Conservation (phyloP, 2,797 vertebrate species). For the Chromobotia macracanthus region DNA sequence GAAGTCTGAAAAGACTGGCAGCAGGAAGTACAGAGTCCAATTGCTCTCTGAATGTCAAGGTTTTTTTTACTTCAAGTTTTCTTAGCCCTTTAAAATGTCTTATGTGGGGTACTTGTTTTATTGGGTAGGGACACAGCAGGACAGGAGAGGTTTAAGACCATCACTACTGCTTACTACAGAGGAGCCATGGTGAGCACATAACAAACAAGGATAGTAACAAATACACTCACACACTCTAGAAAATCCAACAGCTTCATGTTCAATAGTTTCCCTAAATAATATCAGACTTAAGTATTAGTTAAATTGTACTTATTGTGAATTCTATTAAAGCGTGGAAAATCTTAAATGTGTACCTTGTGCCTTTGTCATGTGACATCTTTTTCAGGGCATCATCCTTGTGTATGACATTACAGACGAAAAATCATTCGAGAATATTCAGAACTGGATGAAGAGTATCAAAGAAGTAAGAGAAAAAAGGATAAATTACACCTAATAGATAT, state of each 20-base stretch:
- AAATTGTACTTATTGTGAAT: slow-evolving; percentile 1
- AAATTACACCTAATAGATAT: not conserved
- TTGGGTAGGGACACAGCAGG: slow-evolving; percentile 91
- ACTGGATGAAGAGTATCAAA: slow-evolving; percentile 97
- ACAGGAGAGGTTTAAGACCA: slow-evolving; percentile 97
- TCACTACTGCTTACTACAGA: slow-evolving; percentile 94
- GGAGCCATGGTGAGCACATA: slow-evolving; percentile 87
- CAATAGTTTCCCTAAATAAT: not conserved
- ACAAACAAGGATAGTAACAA: slow-evolving; percentile 1
- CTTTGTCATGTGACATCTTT: slow-evolving; percentile 9
- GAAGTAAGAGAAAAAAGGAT: slow-evolving; percentile 75
- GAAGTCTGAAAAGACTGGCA: not conserved
- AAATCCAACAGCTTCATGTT: no score
- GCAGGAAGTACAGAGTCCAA: slow-evolving; percentile 35
- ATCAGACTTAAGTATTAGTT: not conserved
- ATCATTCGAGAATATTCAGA: slow-evolving; percentile 95
- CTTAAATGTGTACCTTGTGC: not conserved
- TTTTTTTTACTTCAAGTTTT: not conserved
- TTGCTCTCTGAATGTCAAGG: not conserved
- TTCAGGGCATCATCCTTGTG: slow-evolving; percentile 92
- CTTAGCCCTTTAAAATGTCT: not conserved
- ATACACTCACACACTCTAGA: not conserved
- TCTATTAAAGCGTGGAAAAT: not conserved
- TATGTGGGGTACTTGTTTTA: slow-evolving; percentile 11
- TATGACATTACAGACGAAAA: slow-evolving; percentile 96